Evolutionary conservation across 2,113 vertebrate genomes (phyloP).

Genomic region (Lanius collurio): DNA sequence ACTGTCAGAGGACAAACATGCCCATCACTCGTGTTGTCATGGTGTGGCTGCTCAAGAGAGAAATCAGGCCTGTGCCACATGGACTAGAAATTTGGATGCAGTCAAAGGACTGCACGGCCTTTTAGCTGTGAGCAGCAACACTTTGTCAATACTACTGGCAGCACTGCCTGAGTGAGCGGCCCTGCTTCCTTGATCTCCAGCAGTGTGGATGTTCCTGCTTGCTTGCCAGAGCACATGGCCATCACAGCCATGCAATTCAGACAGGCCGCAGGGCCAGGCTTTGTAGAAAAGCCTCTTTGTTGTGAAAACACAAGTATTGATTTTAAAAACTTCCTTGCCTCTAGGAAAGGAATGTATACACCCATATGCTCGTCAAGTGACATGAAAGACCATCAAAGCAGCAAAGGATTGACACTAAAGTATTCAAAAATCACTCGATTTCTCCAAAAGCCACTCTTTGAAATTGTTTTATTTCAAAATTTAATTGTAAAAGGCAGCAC

Average conservation of each 20-base stretch:
- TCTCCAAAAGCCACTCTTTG: background rate
- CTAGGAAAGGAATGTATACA: background rate
- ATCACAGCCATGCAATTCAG: background rate
- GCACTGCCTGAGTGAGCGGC: background rate
- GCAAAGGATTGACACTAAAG: background rate
- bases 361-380: background rate
- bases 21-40: background rate
- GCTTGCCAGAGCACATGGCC: background rate
- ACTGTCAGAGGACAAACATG: background rate
- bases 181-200: background rate
- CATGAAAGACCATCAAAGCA: background rate
- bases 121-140: background rate
- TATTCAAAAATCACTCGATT: background rate
- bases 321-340: background rate
- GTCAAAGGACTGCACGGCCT: background rate
- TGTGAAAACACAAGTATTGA: background rate
- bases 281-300: background rate
- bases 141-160: background rate
- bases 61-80: background rate
- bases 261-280: background rate
- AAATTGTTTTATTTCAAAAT: background rate
- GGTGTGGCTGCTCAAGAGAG: background rate
- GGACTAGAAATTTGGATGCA: background rate
- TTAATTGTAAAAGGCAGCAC: background rate
- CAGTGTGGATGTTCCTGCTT: background rate